Base-by-base conservation (phyloP, 2,888 invertebrate genomes). In the Parthenolecanium corni region DNA sequence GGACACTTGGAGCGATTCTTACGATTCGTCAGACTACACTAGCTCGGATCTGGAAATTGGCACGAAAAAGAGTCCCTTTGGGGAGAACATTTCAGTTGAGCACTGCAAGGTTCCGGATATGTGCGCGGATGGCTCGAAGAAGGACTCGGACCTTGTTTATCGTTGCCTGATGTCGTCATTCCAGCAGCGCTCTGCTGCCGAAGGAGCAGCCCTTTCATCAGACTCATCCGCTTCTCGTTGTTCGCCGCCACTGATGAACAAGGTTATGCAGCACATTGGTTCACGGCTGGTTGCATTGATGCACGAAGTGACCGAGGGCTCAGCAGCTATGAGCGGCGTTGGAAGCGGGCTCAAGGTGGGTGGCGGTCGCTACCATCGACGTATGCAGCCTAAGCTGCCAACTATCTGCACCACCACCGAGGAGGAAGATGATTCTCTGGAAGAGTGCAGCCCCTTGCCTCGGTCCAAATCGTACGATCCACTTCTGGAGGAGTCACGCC, bases 1-100 rank as follows among this genome's bases (percentile, higher is more conserved):
- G 72, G 92, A 92, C 71, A 89, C 91, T 3, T 91, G 90, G 89
- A 91, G 90, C 67, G 92, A 92, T 73, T 91, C 90, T 0, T 91
- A 90, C 71, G 92, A 92, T 72, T 90, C 90, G 2, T 90, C 90
- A 0, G 91, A 92, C 73, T 91, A 91, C 70, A 91, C 90, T 1
- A 89, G 89, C 67, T 89, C 89, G 0, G 91, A 92, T 73, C 75
- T 89, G 58, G 90, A 89, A 71, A 83, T 85, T 5, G 70, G 73
- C 11, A 75, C 75, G n/a, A 75, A 76, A 12, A 81, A 85, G 70
- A 82, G 84, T 0, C 85, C 83, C 9, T 53, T 62, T 25, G 44
- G 52, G n/a, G 14, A 31, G 14, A 23, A 52, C 18, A 20, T 62
- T 9, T 46, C 53, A 9, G 46, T 54, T 3, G 24, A 25, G 5